Base-by-base conservation (phyloP, 2,113 vertebrate species). In the Pardalotus punctatus region DNA sequence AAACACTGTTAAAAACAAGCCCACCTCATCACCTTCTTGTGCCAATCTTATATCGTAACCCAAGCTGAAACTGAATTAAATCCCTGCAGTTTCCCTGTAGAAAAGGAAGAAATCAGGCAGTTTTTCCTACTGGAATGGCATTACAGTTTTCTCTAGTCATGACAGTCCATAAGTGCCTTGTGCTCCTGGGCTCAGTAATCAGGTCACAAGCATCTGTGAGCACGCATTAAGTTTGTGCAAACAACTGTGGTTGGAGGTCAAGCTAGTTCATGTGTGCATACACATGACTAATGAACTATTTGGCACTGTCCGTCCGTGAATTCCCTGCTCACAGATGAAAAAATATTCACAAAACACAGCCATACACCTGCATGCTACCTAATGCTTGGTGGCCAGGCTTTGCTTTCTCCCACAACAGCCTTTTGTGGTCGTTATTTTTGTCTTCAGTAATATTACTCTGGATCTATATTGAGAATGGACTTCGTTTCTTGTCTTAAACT, bases 181-280 rank as follows among this genome's bases (percentile, higher is more conserved):
- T 35, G 65, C 11, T 79, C 2, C 0, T 33, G 50, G 65, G 36
- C 57, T 89, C 36, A 43, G 35, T 13, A 85, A 96, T 69, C 54
- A 61, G 57, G 73, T 92, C 89, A 91, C 77, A 76, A 48, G 35
- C 54, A 38, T 29, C 89, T 91, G 65, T 73, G 91, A 91, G 86
- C 28, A 14, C 3, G 25, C 83, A 57, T 87, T 91, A 86, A 71
- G 25, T 76, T 76, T 84, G 77, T 64, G 53, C 57, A 91, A 94
- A 88, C 67, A 90, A 60, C 65, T 86, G 76, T 38, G 78, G 51
- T 29, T 72, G 54, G 62, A 85, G 76, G 70, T 81, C 86, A 84
- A 17, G 40, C 18, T 35, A 36, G 66, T n/a, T 72, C 50, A 28
- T n/a, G 29, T 45, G 35, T 71, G 72, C 73, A 65, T 45, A 54